phyloP scores from a whole-genome alignment of 1,140 invertebrate genomes.

The Heliothis subflexa region DNA sequence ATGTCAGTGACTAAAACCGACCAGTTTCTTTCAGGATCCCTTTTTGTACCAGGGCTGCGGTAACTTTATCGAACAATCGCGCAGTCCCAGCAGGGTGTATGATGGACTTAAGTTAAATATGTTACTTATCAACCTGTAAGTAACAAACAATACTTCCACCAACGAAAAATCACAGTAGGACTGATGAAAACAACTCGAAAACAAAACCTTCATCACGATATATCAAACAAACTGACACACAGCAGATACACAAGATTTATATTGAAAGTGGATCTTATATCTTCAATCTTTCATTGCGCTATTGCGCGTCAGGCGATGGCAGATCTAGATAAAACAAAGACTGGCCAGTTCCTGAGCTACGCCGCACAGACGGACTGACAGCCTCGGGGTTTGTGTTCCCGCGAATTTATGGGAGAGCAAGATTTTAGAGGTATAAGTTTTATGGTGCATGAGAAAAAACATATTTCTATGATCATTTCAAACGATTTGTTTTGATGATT shows the following conservation, averaged over 20 bases:
- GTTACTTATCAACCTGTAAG: too few species aligned
- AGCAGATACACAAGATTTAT: constrained; percentile 46
- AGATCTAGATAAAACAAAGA: constrained; percentile 44
- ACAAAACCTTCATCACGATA: constrained; percentile 21
- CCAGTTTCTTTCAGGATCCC: too few species aligned
- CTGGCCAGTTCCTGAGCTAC: constrained; percentile 47
- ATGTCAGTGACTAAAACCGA: too few species aligned
- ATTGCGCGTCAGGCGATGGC: constrained; percentile 47
- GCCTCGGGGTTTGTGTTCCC: constrained; percentile 4
- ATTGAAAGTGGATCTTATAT: constrained; percentile 46
- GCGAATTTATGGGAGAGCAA: constrained; percentile 31
- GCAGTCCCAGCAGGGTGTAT: too few species aligned
- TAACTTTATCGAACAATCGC: too few species aligned
- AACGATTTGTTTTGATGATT: not conserved
- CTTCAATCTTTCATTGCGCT: constrained; percentile 45
- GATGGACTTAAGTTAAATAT: too few species aligned
- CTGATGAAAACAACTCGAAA: constrained; percentile 4
- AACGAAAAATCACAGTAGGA: not conserved
- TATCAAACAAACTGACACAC: constrained; percentile 36
- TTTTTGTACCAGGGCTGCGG: too few species aligned
- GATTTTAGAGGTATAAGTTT: constrained; percentile 22
- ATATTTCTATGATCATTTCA: too few species aligned
- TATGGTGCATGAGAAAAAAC: too few species aligned
- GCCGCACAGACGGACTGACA: constrained; percentile 42
- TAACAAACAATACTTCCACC: not conserved